Base-by-base conservation (phyloP, 2,797 vertebrate genomes). In the Thamnophis elegans region DNA sequence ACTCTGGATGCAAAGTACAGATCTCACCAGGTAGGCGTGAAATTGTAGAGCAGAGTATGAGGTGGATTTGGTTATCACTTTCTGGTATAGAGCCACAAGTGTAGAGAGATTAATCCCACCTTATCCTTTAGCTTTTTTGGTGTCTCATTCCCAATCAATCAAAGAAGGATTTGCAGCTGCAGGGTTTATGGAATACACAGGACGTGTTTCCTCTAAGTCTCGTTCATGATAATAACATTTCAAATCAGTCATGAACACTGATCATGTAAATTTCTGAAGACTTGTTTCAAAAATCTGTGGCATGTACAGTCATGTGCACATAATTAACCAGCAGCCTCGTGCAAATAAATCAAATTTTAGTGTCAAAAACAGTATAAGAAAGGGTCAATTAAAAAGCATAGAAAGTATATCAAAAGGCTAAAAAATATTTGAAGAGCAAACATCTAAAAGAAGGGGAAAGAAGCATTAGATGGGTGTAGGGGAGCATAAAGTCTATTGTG, bases 1-100 rank as follows among this genome's bases (percentile, higher is more conserved):
- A 99, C 18, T 99, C 99, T 1, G 99, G 99, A 60, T 99, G 99
- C 96, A 99, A 99, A 95, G 99, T 99, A 93, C 99, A 99, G 97
- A 99, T 99, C 89, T 99, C 99, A 1, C 98, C 99, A 94, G 99
- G 99, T 99, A 96, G 94, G 97, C 78, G 36, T 42, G 32, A 36
- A 32, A 55, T 5, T 25, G 42, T 58, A 28, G 0, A 26, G 1
- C 1, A 51, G 6, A 26, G 10, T 1, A 1, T n/a, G 18, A 1
- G 11, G 51, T 65, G 68, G n/a, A 87, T 89, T 89, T 85, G 26
- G 89, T 9, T 88, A 28, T n/a, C 55, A n/a, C 54, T 56, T 91
- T 16, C 60, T 36, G 47, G 16, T 42, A 42, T 42, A 47, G n/a
- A 58, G 22, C 10, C 25, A 51, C 22, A 87, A 47, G 73, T 47